Base-by-base conservation (phyloP, 2,888 invertebrate genomes). In the Acronicta alni region DNA sequence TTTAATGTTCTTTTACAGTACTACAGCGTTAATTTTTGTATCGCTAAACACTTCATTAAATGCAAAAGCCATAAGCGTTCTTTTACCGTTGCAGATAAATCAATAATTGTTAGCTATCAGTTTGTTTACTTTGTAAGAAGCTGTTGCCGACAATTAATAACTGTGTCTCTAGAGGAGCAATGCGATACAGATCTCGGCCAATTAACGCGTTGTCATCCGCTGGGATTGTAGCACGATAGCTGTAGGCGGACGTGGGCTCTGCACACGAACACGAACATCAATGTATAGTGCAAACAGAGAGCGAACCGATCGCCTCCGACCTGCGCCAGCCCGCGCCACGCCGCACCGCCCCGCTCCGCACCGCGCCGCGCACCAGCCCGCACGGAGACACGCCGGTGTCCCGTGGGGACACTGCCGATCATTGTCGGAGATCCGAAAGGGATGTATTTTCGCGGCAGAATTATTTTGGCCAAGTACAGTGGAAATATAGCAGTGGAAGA, bases 201-300 rank as follows among this genome's bases (percentile, higher is more conserved):
- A 66, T 74, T 69, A 69, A 57, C 62, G 37, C 52, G 41, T 47
- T 59, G 60, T 55, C 41, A 23, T 64, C 68, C 66, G 14, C 6
- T 17, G 71, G 61, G 62, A 48, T 16, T 10, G 53, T 32, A 30
- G 9, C 16, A 3, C 17, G 44, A 38, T 48, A 43, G 42, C 51
- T 17, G 49, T 18, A 30, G 4, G n/a, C 23, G 16, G 17, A 12
- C 14, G 37, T 17, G 43, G n/a, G 18, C 53, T n/a, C 17, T 4
- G 2, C 20, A 15, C 39, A n/a, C 44, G 15, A 38, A 10, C 37
- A 20, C 52, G 46, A 46, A 39, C 53, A 51, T 16, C 32, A 17
- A 32, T 49, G 43, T 52, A 26, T 18, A 48, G 43, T 16, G 54
- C 42, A 65, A 54, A 57, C 44, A 55, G 26, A 23, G 42, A 52